Percentiles rank a stretch among this genome's conserved stretches.
These are phyloP conservation scores for Hippocampus comes DNA, from an alignment of 2,113 vertebrate genomes.

Conservation along the genomic window DNA sequence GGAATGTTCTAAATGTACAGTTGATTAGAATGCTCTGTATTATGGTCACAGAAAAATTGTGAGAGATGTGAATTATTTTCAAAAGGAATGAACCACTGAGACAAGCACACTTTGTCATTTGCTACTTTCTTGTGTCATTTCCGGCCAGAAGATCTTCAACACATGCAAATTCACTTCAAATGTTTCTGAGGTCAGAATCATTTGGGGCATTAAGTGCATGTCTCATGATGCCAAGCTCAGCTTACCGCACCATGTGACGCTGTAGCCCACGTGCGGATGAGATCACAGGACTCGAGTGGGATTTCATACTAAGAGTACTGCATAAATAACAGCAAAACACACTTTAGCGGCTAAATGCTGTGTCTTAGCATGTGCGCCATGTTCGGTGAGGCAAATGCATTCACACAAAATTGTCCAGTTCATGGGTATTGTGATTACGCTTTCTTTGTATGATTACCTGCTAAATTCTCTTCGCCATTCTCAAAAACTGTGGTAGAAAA, in stretches of 20 bases:
- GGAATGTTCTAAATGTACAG: neutral
- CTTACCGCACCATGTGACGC: neutral
- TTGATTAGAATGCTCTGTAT: neutral
- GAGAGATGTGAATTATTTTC: neutral
- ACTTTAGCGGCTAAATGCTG: neutral
- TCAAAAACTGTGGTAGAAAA: constrained; percentile 9
- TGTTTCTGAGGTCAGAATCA: neutral
- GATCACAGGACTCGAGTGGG: neutral
- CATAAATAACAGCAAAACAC: neutral
- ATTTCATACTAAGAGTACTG: neutral
- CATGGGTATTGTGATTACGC: neutral
- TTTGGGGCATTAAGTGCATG: neutral
- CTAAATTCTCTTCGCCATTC: neutral
- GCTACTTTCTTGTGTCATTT: neutral
- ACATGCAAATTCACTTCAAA: neutral
- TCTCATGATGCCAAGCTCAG: neutral
- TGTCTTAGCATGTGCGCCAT: neutral
- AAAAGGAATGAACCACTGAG: neutral
- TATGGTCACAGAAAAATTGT: neutral
- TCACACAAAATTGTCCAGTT: neutral
- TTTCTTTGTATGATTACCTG: neutral
- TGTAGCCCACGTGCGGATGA: neutral
- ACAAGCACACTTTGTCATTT: neutral
- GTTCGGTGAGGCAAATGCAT: neutral
- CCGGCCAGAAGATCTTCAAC: neutral